Percentiles rank a stretch among this genome's conserved stretches.
phyloP scores from a whole-genome alignment of 2,888 invertebrate genomes.

The Melanostoma scalare region DNA sequence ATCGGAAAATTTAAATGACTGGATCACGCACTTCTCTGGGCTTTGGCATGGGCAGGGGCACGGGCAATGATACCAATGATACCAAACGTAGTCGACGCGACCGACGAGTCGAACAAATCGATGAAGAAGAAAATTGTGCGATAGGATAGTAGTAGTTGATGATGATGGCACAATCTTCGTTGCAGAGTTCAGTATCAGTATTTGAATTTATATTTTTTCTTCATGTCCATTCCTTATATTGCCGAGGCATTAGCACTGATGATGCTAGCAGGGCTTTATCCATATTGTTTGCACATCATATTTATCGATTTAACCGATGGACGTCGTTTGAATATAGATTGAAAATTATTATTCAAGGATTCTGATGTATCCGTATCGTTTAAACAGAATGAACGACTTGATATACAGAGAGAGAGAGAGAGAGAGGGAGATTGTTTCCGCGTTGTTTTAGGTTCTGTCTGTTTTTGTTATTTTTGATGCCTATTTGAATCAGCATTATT shows the following conservation, averaged over 20 bases:
- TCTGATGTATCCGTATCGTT: conserved; percentile 47
- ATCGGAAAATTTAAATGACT: conserved; percentile 67
- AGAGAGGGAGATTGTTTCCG: conserved; percentile 27
- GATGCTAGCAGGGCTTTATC: conserved; percentile 42
- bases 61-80: conserved; percentile 7
- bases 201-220: neutral
- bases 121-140: too few relatives aligned
- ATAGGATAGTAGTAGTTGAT: neutral
- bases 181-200: conserved; percentile 6
- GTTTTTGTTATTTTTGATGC: neutral
- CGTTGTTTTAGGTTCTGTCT: conserved; percentile 43
- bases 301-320: conserved; percentile 71
- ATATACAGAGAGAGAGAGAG: conserved; percentile 22
- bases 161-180: conserved; percentile 17
- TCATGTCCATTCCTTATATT: conserved; percentile 30
- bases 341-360: conserved; percentile 72
- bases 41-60: too few relatives aligned
- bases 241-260: conserved; percentile 23
- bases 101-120: too few relatives aligned
- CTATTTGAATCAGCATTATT: conserved; percentile 19
- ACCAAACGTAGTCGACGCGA: conserved; percentile 8
- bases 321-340: conserved; percentile 71
- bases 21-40: conserved; percentile 54
- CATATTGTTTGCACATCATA: conserved; percentile 71
- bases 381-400: conserved; percentile 7